Base-by-base conservation (phyloP, 2,113 vertebrate genomes). In the Ginglymostoma cirratum region DNA sequence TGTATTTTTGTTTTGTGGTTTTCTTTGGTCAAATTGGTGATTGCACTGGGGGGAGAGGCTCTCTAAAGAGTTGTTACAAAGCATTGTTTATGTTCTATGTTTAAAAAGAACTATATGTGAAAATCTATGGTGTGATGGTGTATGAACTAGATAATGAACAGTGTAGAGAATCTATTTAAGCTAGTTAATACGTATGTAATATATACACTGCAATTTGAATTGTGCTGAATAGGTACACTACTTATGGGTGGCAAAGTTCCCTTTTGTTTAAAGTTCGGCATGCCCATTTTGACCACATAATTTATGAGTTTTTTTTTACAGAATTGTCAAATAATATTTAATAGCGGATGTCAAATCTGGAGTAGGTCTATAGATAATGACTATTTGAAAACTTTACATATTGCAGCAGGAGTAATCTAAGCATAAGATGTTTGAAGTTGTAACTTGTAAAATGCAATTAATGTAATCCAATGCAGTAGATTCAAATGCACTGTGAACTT, bases 401-500 rank as follows among this genome's bases (percentile, higher is more conserved):
- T 66, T 66, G 45, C 45, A 72, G 94, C 42, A 23, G 69, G 94
- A 45, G 42, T 30, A 76, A 52, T 14, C 23, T 52, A 52, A 34
- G 52, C 67, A 72, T 30, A 86, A 48, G 69, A 52, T 48, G 94
- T 72, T 95, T 95, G 2, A 95, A 70, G 38, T 95, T 14, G 45
- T 95, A 52, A 48, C 23, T n/a, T 90, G 27, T 90, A 90, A 61
- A 90, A 34, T 90, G 61, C 10, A 30, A 90, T 76, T 34, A 48
- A 52, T 95, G 94, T 95, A 27, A 72, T 95, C 94, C 94, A 95
- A 95, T 72, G 94, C 67, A 72, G 94, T 96, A 96, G 95, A 78
- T 95, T 78, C 34, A n/a, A 87, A 27, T 86, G 96, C 83, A 96
- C 96, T 90, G 86, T 92, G 87, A 96, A 61, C n/a, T 90, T 96